Conservation (phyloP, 2,888 invertebrate species). For the Eretmocerus hayati region DNA sequence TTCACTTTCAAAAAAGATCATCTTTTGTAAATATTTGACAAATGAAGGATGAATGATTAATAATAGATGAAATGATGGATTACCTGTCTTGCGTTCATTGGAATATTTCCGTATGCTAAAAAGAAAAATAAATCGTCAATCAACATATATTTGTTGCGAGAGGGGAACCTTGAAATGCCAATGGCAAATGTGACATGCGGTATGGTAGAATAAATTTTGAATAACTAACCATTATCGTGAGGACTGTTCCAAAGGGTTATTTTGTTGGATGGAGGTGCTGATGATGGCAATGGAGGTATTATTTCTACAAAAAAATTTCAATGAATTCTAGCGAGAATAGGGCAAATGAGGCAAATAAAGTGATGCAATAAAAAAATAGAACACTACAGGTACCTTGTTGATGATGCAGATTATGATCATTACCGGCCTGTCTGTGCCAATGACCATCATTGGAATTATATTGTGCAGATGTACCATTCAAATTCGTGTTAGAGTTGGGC, state of each 20-base stretch:
- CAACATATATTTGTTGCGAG: not conserved
- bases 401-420: constrained; percentile 33
- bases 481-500: constrained; percentile 35
- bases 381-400: constrained; percentile 35
- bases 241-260: constrained; percentile 39
- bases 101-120: constrained; percentile 46
- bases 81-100: constrained; percentile 42
- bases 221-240: constrained; percentile 42
- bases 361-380: too few relatives aligned
- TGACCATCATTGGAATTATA: constrained; percentile 33
- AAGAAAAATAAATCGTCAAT: constrained; percentile 21
- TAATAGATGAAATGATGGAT: too few relatives aligned
- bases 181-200: not conserved
- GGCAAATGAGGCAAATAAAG: too few relatives aligned
- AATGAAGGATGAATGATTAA: too few relatives aligned
- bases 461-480: constrained; percentile 42
- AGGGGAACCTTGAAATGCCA: not conserved
- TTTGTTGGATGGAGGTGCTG: constrained; percentile 50
- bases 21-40: too few relatives aligned
- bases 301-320: constrained; percentile 48
- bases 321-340: too few relatives aligned
- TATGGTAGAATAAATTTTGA: too few relatives aligned
- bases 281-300: constrained; percentile 56
- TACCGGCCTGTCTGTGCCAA: constrained; percentile 39
- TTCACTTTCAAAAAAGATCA: too few relatives aligned